Conservation (phyloP, 1,140 invertebrate genomes). For the Lasioglossum albipes region DNA sequence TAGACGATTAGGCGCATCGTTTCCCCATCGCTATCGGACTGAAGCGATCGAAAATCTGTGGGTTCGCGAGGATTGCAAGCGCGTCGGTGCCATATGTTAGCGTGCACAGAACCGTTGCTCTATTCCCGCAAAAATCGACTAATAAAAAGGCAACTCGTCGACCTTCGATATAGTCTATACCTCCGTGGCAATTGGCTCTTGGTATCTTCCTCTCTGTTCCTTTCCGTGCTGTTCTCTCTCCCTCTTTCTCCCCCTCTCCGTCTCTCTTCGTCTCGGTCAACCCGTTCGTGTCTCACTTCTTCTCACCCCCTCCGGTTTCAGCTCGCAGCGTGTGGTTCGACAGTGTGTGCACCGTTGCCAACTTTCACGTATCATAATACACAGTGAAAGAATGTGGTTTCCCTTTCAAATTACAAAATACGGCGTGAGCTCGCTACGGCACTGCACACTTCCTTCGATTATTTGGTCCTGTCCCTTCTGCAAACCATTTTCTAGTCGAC, state of each 20-base stretch:
- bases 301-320: conserved; percentile 6
- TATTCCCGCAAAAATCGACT: conserved; percentile 67
- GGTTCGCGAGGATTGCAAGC: conserved; percentile 34
- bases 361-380: conserved; percentile 79
- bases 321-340: background rate
- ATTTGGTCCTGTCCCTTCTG: conserved; percentile 52
- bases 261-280: conserved; percentile 16
- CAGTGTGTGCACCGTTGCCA: conserved; percentile 62
- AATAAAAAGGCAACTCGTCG: conserved; percentile 73
- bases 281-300: background rate
- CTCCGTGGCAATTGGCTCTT: conserved; percentile 57
- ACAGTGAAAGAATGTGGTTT: conserved; percentile 78
- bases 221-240: conserved; percentile 9
- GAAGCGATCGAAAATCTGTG: conserved; percentile 52
- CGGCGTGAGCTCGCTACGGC: conserved; percentile 47
- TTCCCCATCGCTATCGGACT: conserved; percentile 29
- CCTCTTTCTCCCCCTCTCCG: background rate
- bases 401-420: conserved; percentile 80
- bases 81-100: conserved; percentile 68
- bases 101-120: conserved; percentile 58
- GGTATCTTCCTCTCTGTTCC: conserved; percentile 26
- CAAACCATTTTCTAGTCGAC: background rate
- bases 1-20: conserved; percentile 15
- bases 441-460: conserved; percentile 64
- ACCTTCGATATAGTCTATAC: conserved; percentile 75